A percentile compares a stretch with the other conserved stretches of the same genome.
Evolutionary conservation across 53 echinoderm and acorn worm genomes (phyloP).

Genomic region (Echinometra lucunter): DNA sequence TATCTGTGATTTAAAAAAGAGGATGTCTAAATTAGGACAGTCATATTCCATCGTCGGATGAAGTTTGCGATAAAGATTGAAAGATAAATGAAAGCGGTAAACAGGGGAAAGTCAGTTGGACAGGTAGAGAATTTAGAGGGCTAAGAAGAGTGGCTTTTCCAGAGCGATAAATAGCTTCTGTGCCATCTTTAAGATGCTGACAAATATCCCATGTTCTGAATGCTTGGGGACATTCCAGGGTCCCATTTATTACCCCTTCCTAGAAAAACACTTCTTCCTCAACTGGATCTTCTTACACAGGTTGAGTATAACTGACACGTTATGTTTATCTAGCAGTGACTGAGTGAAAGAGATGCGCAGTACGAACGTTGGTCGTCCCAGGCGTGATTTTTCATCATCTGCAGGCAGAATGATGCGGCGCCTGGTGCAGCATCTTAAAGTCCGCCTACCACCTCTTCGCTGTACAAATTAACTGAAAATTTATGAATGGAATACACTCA

Average conservation of each 20-base stretch:
- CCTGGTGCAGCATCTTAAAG: background rate
- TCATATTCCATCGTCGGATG: too few species aligned
- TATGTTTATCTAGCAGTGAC: background rate
- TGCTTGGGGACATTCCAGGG: background rate
- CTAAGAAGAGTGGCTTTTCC: too few species aligned
- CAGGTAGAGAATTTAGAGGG: too few species aligned
- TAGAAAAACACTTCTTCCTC: conserved; percentile 1
- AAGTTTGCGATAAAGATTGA: too few species aligned
- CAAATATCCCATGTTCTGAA: background rate
- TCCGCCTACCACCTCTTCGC: background rate
- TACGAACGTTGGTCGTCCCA: background rate
- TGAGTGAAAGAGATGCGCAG: background rate
- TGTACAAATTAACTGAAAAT: background rate
- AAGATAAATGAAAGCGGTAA: too few species aligned
- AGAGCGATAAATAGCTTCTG: background rate
- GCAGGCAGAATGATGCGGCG: background rate
- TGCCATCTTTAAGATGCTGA: background rate
- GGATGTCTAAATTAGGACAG: too few species aligned
- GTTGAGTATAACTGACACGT: background rate
- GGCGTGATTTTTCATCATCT: background rate
- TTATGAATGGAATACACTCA: too few species aligned
- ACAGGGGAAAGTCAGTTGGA: background rate
- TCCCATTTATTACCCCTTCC: background rate
- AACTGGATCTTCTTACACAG: background rate
- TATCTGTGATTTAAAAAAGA: too few species aligned